phyloP scores from a whole-genome alignment of 2,888 invertebrate species.

The Schizaphis graminum region DNA sequence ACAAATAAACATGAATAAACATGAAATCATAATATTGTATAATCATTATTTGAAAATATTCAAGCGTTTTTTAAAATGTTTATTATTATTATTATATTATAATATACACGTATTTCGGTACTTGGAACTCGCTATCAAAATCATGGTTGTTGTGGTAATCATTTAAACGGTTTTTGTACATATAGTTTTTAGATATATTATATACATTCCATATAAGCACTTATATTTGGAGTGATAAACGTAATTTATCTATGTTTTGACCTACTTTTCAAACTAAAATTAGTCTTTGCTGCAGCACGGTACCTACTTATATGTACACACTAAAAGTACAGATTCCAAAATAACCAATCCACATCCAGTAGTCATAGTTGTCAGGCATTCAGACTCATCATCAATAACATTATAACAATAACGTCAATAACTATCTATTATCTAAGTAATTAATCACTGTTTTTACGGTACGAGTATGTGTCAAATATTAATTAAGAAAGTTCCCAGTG shows the following conservation, averaged over 20 bases:
- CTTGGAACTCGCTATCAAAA: background rate
- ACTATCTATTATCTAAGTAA: background rate
- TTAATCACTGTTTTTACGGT: slow-evolving; percentile 34
- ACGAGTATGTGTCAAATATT: slow-evolving; percentile 33
- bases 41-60: background rate
- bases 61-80: background rate
- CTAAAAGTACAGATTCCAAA: background rate
- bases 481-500: slow-evolving; percentile 39
- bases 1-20: background rate
- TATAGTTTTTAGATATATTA: background rate
- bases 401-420: background rate
- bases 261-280: slow-evolving; percentile 8
- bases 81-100: background rate
- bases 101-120: background rate
- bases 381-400: background rate
- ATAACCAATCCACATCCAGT: background rate
- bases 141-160: background rate
- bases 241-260: background rate
- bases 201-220: background rate
- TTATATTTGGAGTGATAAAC: background rate
- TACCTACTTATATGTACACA: background rate
- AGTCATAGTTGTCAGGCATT: background rate
- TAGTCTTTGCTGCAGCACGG: background rate
- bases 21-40: background rate
- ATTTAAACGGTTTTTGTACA: background rate